Evolutionary conservation across 1,140 invertebrate species (phyloP).

Genomic region (Plodia interpunctella): DNA sequence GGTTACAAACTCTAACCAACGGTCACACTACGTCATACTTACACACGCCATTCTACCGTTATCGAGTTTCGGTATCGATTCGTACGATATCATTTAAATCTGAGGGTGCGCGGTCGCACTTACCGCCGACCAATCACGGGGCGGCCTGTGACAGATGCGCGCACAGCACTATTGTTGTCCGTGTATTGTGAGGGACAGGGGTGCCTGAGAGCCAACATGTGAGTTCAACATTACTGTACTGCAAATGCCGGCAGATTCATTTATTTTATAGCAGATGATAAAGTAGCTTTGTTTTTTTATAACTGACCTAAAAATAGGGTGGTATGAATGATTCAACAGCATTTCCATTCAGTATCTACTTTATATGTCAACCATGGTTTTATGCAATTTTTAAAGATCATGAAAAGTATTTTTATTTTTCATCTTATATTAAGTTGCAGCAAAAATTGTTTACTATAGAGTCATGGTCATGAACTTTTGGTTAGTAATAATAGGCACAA

Average conservation of each 20-base stretch:
- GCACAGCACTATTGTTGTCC: slow-evolving; percentile 50
- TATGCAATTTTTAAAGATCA: too few species aligned
- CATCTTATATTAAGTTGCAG: too few species aligned
- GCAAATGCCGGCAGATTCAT: slow-evolving; percentile 4
- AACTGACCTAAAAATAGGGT: not conserved
- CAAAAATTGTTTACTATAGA: too few species aligned
- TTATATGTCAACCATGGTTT: too few species aligned
- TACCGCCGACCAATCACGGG: slow-evolving; percentile 49
- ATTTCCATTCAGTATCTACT: not conserved
- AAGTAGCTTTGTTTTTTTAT: not conserved
- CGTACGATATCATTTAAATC: slow-evolving; percentile 49
- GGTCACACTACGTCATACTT: not conserved
- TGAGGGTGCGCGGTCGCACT: slow-evolving; percentile 49
- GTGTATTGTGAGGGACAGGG: slow-evolving; percentile 50
- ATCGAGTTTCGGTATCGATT: slow-evolving; percentile 60
- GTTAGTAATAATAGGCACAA: too few species aligned
- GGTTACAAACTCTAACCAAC: not conserved
- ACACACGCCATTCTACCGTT: slow-evolving; percentile 32
- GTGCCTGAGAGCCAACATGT: slow-evolving; percentile 50
- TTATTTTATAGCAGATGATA: not conserved
- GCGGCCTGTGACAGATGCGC: slow-evolving; percentile 57
- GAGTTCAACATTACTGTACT: slow-evolving; percentile 39
- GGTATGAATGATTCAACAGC: not conserved
- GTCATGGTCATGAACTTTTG: too few species aligned
- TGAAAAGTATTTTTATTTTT: too few species aligned